Evolutionary conservation across 2,888 invertebrate genomes (phyloP).

Genomic region (Microctonus aethiopoides): DNA sequence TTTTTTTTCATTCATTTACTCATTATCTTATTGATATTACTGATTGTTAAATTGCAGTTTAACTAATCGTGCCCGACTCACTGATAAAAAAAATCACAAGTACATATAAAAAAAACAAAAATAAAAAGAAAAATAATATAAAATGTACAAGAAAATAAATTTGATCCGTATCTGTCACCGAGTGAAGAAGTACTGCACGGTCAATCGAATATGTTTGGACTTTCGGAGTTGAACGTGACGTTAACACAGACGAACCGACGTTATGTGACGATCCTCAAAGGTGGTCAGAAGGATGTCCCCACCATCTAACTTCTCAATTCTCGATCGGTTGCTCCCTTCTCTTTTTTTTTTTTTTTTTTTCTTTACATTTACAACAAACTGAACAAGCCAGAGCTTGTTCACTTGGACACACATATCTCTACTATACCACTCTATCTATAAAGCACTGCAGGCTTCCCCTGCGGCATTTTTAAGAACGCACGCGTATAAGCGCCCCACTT

Average conservation of each 20-base stretch:
- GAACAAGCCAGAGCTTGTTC: neutral
- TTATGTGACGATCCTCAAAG: constrained; percentile 53
- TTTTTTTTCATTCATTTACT: too few species aligned
- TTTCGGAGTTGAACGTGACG: constrained; percentile 50
- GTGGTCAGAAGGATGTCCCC: constrained; percentile 57
- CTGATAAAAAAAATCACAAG: neutral
- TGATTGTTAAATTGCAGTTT: constrained; percentile 4
- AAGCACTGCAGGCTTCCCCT: constrained; percentile 14
- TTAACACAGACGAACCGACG: constrained; percentile 35
- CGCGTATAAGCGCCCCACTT: neutral
- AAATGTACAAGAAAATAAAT: constrained; percentile 6
- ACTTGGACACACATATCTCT: constrained; percentile 28
- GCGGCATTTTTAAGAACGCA: neutral
- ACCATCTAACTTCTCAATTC: constrained; percentile 36
- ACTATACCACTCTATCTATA: constrained; percentile 20
- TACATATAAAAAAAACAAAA: too few species aligned
- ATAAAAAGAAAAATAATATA: too few species aligned
- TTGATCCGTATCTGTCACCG: constrained; percentile 54
- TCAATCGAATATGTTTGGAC: constrained; percentile 45
- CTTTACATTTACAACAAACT: constrained; percentile 5
- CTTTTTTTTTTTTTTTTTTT: constrained; percentile 11
- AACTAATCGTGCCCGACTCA: neutral
- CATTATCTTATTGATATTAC: too few species aligned
- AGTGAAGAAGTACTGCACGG: constrained; percentile 54
- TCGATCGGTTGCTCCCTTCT: constrained; percentile 29